Conservation (phyloP, 2,113 vertebrate genomes). For the Cyanoliseus patagonus region DNA sequence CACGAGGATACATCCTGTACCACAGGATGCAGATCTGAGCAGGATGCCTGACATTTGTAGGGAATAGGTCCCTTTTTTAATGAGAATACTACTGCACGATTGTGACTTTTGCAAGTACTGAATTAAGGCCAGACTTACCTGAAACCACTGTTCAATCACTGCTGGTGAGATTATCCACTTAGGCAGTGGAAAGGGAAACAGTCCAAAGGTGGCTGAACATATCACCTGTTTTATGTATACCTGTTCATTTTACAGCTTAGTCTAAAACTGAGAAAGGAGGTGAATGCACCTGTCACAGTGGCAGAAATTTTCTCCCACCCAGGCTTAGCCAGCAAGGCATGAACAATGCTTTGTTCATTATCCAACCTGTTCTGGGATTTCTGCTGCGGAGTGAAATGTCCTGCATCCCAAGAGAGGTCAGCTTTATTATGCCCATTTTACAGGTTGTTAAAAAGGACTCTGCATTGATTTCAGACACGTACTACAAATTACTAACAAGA, state of each 20-base stretch:
- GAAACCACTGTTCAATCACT: not conserved
- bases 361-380: not conserved
- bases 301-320: not conserved
- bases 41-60: not conserved
- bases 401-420: not conserved
- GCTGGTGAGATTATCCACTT: not conserved
- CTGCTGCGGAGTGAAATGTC: not conserved
- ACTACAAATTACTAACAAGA: not conserved
- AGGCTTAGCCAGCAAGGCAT: not conserved
- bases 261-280: not conserved
- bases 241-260: not conserved
- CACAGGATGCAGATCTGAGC: not conserved
- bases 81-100: not conserved
- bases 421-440: not conserved
- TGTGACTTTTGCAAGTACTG: not conserved
- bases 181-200: not conserved
- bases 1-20: not conserved
- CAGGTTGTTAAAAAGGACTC: not conserved
- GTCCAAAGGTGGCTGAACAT: not conserved
- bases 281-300: not conserved
- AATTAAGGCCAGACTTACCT: not conserved
- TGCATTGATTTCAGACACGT: fast-evolving
- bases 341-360: not conserved
- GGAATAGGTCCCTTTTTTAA: not conserved
- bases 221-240: not conserved